A percentile compares a stretch with the other conserved stretches of the same genome.
These are phyloP conservation scores for Apogon talboti DNA, from an alignment of 2,797 vertebrate genomes.

Conservation along the genomic window DNA sequence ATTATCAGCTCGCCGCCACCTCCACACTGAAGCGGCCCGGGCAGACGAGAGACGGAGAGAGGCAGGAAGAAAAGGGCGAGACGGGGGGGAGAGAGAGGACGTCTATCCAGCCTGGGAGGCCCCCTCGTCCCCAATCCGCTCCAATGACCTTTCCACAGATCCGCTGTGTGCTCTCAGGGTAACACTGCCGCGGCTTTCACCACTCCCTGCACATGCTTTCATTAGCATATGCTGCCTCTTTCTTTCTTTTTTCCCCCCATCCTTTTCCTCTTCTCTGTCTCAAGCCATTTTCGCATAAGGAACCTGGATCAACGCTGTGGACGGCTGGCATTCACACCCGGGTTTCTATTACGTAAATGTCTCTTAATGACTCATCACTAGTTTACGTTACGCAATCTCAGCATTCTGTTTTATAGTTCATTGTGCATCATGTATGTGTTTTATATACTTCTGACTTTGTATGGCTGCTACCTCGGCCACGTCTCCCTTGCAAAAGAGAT, in stretches of 20 bases:
- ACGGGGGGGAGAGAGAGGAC: conserved; percentile 17
- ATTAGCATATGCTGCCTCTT: conserved; percentile 72
- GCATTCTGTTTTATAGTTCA: no score
- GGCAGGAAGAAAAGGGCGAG: conserved; percentile 12
- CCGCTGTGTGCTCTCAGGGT: conserved; percentile 63
- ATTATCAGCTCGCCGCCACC: conserved; percentile 75
- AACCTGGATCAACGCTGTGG: no score
- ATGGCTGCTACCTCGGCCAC: no score
- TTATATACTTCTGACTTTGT: no score
- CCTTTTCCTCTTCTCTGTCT: not conserved
- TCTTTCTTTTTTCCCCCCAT: conserved; percentile 1
- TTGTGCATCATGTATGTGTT: no score
- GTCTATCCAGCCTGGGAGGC: conserved; percentile 69
- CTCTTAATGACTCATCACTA: no score
- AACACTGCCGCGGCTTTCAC: conserved; percentile 35
- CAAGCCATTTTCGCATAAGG: not conserved
- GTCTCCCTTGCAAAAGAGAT: no score
- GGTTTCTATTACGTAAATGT: no score
- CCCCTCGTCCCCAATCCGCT: conserved; percentile 66
- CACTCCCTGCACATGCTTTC: conserved; percentile 60
- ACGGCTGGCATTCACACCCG: no score
- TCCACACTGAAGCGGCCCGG: conserved; percentile 47
- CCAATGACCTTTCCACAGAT: conserved; percentile 78
- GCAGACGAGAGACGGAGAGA: conserved; percentile 24
- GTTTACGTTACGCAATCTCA: no score